phyloP scores from a whole-genome alignment of 2,888 invertebrate genomes.

The Drepanosiphum platanoidis region DNA sequence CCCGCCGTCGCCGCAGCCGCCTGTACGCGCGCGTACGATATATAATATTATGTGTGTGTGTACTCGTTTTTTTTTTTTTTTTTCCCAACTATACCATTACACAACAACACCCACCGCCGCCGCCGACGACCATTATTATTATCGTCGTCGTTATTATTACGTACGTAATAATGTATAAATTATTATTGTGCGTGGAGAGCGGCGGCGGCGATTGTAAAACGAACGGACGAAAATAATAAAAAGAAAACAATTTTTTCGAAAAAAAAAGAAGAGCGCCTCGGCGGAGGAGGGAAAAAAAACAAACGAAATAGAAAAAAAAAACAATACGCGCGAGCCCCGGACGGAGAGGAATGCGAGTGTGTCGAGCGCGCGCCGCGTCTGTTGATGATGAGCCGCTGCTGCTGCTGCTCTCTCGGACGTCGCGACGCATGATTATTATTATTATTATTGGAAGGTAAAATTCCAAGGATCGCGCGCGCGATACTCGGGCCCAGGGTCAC shows the following conservation, averaged over 20 bases:
- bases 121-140: not conserved
- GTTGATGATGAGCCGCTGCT: slow-evolving; percentile 31
- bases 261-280: not conserved
- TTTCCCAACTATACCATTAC: not conserved
- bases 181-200: not conserved
- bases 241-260: no score
- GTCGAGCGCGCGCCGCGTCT: not conserved
- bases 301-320: slow-evolving; percentile 47
- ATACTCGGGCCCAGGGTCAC: slow-evolving; percentile 56
- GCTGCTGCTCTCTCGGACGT: no score
- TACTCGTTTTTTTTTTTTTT: not conserved
- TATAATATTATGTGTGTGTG: slow-evolving; percentile 8
- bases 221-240: not conserved
- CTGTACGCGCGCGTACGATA: not conserved
- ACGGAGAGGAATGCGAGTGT: slow-evolving; percentile 46
- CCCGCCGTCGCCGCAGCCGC: slow-evolving; percentile 7
- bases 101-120: slow-evolving; percentile 37
- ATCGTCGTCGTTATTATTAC: not conserved
- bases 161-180: not conserved
- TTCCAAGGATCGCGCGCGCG: slow-evolving; percentile 54
- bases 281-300: slow-evolving; percentile 18
- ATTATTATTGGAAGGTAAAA: slow-evolving; percentile 53
- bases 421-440: no score
- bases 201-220: not conserved
- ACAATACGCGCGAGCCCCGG: no score